Evolutionary conservation across 1,140 invertebrate genomes (phyloP).

Genomic region (Eumeta japonica): DNA sequence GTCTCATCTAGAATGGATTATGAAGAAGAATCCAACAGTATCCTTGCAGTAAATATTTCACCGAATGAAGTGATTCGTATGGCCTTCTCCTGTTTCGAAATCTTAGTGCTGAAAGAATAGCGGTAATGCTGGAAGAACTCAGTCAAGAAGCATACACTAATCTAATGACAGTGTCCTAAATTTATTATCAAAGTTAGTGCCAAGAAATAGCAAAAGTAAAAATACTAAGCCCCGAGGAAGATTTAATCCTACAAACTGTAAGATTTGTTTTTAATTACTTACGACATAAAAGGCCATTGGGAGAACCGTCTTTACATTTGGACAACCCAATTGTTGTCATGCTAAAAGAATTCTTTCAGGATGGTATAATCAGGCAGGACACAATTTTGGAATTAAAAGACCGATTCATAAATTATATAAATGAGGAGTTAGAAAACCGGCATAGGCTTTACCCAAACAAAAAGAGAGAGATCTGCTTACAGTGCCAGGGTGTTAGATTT

Average conservation of each 20-base stretch:
- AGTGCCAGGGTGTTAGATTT: constrained; percentile 33
- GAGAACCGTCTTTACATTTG: constrained; percentile 20
- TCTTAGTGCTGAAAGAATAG: constrained; percentile 34
- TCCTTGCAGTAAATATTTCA: constrained; percentile 28
- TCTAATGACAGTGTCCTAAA: constrained; percentile 43
- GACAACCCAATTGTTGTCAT: constrained; percentile 39
- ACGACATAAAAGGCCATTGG: constrained; percentile 36
- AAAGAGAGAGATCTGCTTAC: constrained; percentile 25
- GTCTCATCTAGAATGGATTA: constrained; percentile 18
- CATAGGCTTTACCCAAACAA: constrained; percentile 24
- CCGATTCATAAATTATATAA: constrained; percentile 24
- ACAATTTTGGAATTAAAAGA: constrained; percentile 36
- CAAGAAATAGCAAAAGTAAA: constrained; percentile 32
- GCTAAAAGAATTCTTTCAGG: constrained; percentile 46
- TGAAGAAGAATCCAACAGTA: constrained; percentile 22
- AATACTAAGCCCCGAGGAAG: constrained; percentile 38
- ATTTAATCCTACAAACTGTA: constrained; percentile 38
- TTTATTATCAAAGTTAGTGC: constrained; percentile 30
- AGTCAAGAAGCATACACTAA: constrained; percentile 38
- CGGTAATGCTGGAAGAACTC: constrained; percentile 29
- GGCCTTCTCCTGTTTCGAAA: constrained; percentile 30
- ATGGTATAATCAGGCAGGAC: constrained; percentile 31
- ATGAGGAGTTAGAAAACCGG: constrained; percentile 23
- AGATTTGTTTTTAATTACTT: constrained; percentile 46
- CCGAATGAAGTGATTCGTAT: constrained; percentile 41